A percentile compares a stretch with the other conserved stretches of the same genome.
These are phyloP conservation scores for Lagorchestes hirsutus DNA, from an alignment of 2,797 vertebrate genomes.

Conservation along the genomic window DNA sequence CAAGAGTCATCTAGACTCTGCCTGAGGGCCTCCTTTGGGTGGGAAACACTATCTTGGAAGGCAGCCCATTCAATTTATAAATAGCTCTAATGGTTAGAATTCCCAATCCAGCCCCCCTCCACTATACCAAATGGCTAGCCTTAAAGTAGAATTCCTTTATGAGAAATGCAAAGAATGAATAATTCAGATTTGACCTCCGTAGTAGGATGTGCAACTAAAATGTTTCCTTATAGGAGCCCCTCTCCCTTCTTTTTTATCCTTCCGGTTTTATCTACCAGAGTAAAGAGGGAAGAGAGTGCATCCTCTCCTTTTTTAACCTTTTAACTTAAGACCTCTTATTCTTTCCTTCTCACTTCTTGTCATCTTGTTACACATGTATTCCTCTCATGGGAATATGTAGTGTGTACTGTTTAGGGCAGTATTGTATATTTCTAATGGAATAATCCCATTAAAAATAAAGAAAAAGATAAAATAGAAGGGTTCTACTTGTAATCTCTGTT, in stretches of 20 bases:
- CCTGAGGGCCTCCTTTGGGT: neutral
- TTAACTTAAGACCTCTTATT: neutral
- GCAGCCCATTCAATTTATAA: neutral
- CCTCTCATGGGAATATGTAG: neutral
- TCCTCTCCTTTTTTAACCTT: neutral
- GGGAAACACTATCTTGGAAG: neutral
- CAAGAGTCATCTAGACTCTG: neutral
- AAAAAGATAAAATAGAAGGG: neutral
- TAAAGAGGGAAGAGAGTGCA: neutral
- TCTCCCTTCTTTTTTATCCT: neutral
- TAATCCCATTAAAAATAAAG: neutral
- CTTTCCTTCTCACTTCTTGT: neutral
- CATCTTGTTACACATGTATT: neutral
- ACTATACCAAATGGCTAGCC: neutral
- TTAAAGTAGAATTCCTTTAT: neutral
- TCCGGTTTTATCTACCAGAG: neutral
- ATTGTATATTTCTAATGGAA: neutral
- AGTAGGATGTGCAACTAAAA: neutral
- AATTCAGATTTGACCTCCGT: neutral
- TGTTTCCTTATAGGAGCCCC: neutral
- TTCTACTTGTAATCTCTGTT: neutral
- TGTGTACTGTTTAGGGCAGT: neutral
- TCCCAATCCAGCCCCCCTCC: neutral
- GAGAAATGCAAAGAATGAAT: neutral
- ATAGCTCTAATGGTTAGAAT: neutral